A percentile compares a stretch with the other conserved stretches of the same genome.
These are phyloP conservation scores for Caranx ignobilis DNA, from an alignment of 2,113 vertebrate genomes.

Conservation along the genomic window DNA sequence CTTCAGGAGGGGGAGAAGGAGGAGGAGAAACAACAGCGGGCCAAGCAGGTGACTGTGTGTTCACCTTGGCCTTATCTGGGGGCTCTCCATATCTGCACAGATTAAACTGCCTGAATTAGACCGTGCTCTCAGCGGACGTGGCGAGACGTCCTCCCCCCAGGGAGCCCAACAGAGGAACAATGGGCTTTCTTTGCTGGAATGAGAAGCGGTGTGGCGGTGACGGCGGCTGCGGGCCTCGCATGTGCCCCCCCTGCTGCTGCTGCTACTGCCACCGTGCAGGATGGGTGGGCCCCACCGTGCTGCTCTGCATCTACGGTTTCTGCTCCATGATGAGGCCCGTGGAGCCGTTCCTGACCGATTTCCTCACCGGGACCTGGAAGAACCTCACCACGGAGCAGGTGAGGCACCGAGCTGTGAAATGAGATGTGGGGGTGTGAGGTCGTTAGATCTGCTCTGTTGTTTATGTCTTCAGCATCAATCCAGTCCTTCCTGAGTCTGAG, in stretches of 20 bases:
- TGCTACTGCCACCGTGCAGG: conserved; percentile 24
- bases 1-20: conserved; percentile 57
- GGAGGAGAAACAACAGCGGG: conserved; percentile 69
- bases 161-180: conserved; percentile 53
- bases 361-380: conserved; percentile 82
- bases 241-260: too few relatives aligned
- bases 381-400: conserved; percentile 86
- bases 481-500: too few relatives aligned
- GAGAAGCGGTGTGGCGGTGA: conserved; percentile 13
- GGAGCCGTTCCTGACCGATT: conserved; percentile 87
- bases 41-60: conserved; percentile 62
- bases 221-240: too few relatives aligned
- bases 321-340: conserved; percentile 87
- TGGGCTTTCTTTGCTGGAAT: conserved; percentile 59
- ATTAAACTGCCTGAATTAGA: conserved; percentile 75
- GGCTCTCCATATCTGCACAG: conserved; percentile 71
- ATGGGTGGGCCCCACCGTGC: conserved; percentile 86
- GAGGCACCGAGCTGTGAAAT: conserved; percentile 47
- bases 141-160: conserved; percentile 23
- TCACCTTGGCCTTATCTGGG: conserved; percentile 81
- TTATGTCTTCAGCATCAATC: not conserved
- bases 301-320: conserved; percentile 88
- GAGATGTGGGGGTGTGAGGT: conserved; percentile 4
- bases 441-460: conserved; percentile 9
- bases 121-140: conserved; percentile 35